phyloP scores from a whole-genome alignment of 1,140 invertebrate species.

The Macrocentrus cingulum region DNA sequence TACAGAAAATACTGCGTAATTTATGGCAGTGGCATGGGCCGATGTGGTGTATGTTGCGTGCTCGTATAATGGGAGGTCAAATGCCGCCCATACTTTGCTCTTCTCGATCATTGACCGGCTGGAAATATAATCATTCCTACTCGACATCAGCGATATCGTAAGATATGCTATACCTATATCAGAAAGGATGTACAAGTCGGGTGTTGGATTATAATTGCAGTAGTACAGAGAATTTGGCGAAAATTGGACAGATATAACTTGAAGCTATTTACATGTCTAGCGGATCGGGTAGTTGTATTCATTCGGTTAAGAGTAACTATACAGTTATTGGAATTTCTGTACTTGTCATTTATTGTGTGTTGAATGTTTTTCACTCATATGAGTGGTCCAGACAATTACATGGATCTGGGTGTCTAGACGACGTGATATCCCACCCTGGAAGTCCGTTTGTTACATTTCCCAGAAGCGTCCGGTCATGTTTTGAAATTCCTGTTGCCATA shows the following conservation, averaged over 20 bases:
- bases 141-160: no score
- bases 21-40: no score
- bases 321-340: background rate
- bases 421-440: slow-evolving; percentile 24
- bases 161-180: no score
- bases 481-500: slow-evolving; percentile 14
- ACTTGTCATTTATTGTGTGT: slow-evolving; percentile 12
- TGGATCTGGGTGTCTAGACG: slow-evolving; percentile 53
- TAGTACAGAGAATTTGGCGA: no score
- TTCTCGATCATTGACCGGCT: no score
- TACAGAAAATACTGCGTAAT: slow-evolving; percentile 31
- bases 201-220: no score
- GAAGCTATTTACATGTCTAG: no score
- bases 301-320: no score
- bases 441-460: slow-evolving; percentile 36
- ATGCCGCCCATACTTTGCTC: slow-evolving; percentile 25
- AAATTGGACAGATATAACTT: no score
- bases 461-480: slow-evolving; percentile 34
- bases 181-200: no score
- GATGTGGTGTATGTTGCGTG: slow-evolving; percentile 22
- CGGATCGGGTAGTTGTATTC: no score
- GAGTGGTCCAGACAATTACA: slow-evolving; percentile 43
- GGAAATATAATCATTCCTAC: no score
- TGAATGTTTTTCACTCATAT: slow-evolving; percentile 22
- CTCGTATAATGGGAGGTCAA: slow-evolving; percentile 28